Evolutionary conservation across 2,797 vertebrate species (phyloP).

Genomic region (Alca torda): DNA sequence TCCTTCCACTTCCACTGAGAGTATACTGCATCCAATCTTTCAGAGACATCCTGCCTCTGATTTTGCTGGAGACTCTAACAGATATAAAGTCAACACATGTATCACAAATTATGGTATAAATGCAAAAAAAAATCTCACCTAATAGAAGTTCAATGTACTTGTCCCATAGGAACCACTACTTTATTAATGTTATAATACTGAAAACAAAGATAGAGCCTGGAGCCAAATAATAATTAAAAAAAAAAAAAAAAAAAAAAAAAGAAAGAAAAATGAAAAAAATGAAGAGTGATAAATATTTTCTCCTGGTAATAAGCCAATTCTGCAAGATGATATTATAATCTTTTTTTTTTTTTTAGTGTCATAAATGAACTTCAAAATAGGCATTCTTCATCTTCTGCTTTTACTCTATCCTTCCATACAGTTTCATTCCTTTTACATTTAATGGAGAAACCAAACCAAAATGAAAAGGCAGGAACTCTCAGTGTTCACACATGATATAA

Average conservation of each 20-base stretch:
- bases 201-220: neutral
- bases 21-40: neutral
- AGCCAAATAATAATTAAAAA: neutral
- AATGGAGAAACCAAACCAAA: neutral
- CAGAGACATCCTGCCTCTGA: neutral
- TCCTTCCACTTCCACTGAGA: neutral
- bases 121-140: neutral
- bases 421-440: neutral
- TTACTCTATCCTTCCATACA: neutral
- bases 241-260: too few relatives aligned
- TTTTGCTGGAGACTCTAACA: neutral
- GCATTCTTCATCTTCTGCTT: neutral
- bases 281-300: neutral
- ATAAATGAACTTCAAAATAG: neutral
- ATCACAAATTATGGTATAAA: neutral
- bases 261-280: fast-evolving
- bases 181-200: neutral
- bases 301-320: neutral
- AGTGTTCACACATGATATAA: neutral
- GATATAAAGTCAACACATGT: neutral
- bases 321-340: neutral
- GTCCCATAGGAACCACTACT: neutral
- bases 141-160: neutral
- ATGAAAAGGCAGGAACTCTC: neutral
- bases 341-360: neutral